These are phyloP conservation scores for Aleadryas rufinucha DNA, from an alignment of 2,113 vertebrate genomes.

Conservation along the genomic window DNA sequence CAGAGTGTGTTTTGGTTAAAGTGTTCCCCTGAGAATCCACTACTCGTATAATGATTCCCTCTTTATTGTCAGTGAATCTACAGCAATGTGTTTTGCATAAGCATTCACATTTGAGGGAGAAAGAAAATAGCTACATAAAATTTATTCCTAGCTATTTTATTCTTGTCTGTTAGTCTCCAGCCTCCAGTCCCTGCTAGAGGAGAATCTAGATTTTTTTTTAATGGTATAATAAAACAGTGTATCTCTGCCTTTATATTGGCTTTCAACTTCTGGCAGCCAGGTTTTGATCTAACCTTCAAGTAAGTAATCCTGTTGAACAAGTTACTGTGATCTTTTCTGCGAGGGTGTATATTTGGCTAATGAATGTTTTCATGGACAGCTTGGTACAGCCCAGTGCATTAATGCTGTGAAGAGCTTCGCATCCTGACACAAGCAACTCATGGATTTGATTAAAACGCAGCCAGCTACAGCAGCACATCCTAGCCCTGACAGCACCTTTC, in stretches of 20 bases:
- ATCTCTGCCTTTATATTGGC: not conserved
- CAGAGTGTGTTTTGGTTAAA: constrained; percentile 57
- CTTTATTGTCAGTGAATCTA: constrained; percentile 59
- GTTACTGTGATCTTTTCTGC: not conserved
- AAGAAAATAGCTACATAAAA: constrained; percentile 57
- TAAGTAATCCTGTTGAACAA: not conserved
- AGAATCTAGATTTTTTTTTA: not conserved
- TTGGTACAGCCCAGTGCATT: not conserved
- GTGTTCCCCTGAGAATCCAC: constrained; percentile 49
- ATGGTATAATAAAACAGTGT: not conserved
- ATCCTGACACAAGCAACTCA: not conserved
- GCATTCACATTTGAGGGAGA: constrained; percentile 45
- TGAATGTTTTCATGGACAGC: not conserved
- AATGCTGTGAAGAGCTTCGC: not conserved
- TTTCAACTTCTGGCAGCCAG: not conserved
- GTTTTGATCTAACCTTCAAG: not conserved
- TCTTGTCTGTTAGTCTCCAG: constrained; percentile 39
- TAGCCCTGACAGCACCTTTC: not conserved
- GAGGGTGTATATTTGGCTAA: not conserved
- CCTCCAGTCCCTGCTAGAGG: not conserved
- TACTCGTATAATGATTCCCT: constrained; percentile 52
- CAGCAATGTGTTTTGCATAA: constrained; percentile 65
- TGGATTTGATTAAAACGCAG: not conserved
- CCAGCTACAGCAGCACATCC: not conserved
- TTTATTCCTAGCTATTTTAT: constrained; percentile 50